Conservation (phyloP, 2,797 vertebrate genomes). For the Centroberyx gerrardi region DNA sequence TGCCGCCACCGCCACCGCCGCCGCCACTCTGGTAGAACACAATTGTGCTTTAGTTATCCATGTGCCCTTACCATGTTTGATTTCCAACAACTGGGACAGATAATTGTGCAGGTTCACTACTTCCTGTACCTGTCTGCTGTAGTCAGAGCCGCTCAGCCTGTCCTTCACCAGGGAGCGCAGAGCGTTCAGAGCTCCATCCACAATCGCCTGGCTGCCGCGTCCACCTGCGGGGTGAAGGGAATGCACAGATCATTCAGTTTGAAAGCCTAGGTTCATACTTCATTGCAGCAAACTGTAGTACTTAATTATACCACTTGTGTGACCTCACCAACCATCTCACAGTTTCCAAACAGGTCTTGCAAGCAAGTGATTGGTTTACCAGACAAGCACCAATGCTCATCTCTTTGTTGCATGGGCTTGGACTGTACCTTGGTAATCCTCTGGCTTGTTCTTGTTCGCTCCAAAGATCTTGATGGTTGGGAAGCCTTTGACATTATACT, state of each 20-base stretch:
- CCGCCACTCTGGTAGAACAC: slow-evolving; percentile 70
- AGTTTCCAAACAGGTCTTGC: too few species aligned
- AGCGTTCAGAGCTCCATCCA: slow-evolving; percentile 90
- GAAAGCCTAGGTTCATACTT: background rate
- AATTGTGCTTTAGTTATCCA: background rate
- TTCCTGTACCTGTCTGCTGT: slow-evolving; percentile 81
- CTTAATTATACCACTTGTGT: background rate
- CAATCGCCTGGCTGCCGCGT: slow-evolving; percentile 92
- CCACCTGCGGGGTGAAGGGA: slow-evolving; percentile 83
- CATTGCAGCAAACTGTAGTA: background rate
- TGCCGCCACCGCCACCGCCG: slow-evolving; percentile 55
- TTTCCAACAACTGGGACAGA: too few species aligned
- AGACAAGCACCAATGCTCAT: too few species aligned
- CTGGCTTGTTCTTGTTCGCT: slow-evolving; percentile 94
- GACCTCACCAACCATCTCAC: too few species aligned
- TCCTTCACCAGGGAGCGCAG: slow-evolving; percentile 92
- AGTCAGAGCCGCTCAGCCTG: slow-evolving; percentile 89
- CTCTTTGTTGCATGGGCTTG: background rate
- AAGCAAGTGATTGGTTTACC: too few species aligned
- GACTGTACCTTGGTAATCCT: slow-evolving; percentile 95
- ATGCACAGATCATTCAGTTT: background rate
- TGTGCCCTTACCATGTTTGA: background rate
- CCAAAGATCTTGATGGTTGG: slow-evolving; percentile 99
- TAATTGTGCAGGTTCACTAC: fast-evolving
- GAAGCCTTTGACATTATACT: slow-evolving; percentile 94